Evolutionary conservation across 2,113 vertebrate species (phyloP).

Genomic region (Pteronura brasiliensis): DNA sequence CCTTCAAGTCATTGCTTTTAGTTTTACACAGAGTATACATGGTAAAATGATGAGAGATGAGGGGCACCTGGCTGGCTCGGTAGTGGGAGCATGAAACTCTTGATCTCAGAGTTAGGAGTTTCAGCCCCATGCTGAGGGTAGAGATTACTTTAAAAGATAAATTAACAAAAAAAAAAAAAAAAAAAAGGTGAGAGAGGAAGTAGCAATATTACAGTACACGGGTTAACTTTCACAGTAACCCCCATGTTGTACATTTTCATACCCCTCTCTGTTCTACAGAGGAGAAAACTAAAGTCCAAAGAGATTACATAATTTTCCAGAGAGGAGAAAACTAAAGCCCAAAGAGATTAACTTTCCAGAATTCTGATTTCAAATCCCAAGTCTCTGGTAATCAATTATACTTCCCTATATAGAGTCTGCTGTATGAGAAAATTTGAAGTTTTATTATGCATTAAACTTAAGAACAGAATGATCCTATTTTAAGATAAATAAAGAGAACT

Average conservation of each 20-base stretch:
- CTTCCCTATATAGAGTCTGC: background rate
- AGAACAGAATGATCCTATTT: background rate
- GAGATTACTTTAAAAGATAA: background rate
- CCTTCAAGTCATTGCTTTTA: background rate
- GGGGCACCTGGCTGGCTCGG: background rate
- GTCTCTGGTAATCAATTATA: background rate
- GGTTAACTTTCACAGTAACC: background rate
- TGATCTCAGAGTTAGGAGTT: background rate
- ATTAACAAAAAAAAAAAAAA: background rate
- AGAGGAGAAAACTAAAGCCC: background rate
- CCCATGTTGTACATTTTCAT: background rate
- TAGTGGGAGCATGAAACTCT: background rate
- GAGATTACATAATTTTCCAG: background rate
- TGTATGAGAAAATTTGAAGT: background rate
- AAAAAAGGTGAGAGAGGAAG: background rate
- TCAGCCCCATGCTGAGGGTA: background rate
- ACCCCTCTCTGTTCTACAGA: background rate
- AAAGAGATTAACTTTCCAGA: background rate
- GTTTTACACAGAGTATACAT: background rate
- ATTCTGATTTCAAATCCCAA: slow-evolving; percentile 13
- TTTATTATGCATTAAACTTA: background rate
- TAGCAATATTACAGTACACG: background rate
- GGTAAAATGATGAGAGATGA: background rate
- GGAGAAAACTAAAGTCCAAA: background rate
- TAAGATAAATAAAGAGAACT: background rate